Percentiles rank a stretch among this genome's conserved stretches.
Conservation (phyloP, 2,888 invertebrate species). For the Crioceris asparagi region DNA sequence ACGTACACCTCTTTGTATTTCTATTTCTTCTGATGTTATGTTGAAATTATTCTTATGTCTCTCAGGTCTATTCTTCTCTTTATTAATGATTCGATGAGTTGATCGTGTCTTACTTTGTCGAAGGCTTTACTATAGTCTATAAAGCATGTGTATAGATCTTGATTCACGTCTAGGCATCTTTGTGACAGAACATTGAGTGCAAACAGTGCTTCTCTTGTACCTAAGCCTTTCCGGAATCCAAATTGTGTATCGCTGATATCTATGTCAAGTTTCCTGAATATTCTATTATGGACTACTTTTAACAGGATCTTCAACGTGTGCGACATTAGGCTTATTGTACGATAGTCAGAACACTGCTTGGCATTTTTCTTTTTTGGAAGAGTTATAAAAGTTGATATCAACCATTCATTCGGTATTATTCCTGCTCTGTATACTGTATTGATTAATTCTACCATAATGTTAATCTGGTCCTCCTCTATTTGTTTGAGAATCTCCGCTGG, state of each 20-base stretch:
- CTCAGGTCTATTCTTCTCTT: not conserved
- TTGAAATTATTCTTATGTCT: constrained; percentile 1
- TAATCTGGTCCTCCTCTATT: not conserved
- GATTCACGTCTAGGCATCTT: constrained; percentile 1
- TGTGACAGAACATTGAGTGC: not conserved
- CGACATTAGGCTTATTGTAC: constrained; percentile 9
- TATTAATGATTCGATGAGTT: constrained; percentile 1
- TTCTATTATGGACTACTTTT: constrained; percentile 8
- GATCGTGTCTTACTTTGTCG: not conserved
- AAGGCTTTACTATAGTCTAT: not conserved
- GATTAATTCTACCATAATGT: not conserved
- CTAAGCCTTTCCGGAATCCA: too few species aligned
- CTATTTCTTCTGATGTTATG: not conserved
- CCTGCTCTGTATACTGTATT: not conserved
- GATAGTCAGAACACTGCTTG: constrained; percentile 6
- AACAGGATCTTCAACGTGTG: constrained; percentile 10
- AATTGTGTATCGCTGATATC: not conserved
- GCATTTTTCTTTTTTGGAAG: constrained; percentile 4
- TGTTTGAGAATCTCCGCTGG: not conserved
- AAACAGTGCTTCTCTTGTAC: not conserved
- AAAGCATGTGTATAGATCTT: not conserved
- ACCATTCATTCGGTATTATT: constrained; percentile 5
- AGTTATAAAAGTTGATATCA: constrained; percentile 8
- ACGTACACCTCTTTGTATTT: not conserved
- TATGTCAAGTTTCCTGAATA: constrained; percentile 3